Evolutionary conservation across 2,797 vertebrate genomes (phyloP), one percentile per base, ranked within the genome.

Genomic region (Rhynchotus rufescens): DNA sequence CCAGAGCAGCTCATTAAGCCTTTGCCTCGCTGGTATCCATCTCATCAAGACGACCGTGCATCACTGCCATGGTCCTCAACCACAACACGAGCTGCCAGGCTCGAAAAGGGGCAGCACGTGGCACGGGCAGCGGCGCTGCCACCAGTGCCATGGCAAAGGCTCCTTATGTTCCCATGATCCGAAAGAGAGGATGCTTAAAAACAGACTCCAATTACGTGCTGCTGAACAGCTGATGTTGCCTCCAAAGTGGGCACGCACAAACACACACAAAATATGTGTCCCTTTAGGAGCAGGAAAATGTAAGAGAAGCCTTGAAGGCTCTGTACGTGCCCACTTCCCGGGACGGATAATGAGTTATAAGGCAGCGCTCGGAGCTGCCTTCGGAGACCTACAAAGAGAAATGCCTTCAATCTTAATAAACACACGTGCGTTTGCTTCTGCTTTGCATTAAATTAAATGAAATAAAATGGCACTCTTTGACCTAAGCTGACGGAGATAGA

Each of bases 1-100:
- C 77, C 95, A 79, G 65, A 97, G 90, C 82, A 91, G 78, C 94
- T 96, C 94, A 88, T 89, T 91, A 76, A 94, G 91, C 73, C 83
- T 95, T 92, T 82, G 89, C 86, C 73, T 95, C 88, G 65, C 64
- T 61, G 84, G 64, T 88, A 75, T 80, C 87, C 83, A 59, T 80
- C 86, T 88, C 57, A 92, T 84, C 79, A 96, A 86, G 85, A 90
- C 88, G 93, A 76, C 75, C 68, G 38, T 4, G 34, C 82, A 54
- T 77, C 73, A 83, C 16, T 65, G 77, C 66, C 87, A 59, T 28
- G 65, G 75, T 95, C 94, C 80, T 74, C 90, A 88, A 57, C 69
- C 56, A 26, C 36, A 68, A 64, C 94, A 69, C 4, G 1, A 88
- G 90, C 56, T 68, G 77, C 44, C 92, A 38, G 5, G 62, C 56